Evolutionary conservation across 1,140 invertebrate species (phyloP).

Genomic region (Prorops nasuta): DNA sequence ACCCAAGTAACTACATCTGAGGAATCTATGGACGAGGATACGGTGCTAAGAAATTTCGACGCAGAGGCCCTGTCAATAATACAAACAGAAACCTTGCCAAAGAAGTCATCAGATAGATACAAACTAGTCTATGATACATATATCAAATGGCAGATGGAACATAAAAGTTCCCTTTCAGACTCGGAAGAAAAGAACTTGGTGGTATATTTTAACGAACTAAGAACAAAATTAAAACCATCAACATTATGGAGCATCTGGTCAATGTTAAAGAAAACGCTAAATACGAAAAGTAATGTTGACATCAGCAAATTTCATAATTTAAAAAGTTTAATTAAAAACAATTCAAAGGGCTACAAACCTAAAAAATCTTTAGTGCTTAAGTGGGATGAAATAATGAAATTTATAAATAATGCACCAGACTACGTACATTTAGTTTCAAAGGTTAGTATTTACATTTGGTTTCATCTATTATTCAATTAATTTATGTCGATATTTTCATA

Average conservation of each 20-base stretch:
- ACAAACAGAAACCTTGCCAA: constrained; percentile 2
- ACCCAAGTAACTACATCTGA: no score
- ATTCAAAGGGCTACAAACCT: constrained; percentile 14
- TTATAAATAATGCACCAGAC: constrained; percentile 7
- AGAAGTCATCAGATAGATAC: constrained; percentile 12
- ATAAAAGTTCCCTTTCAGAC: constrained; percentile 3
- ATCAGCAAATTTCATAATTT: constrained; percentile 6
- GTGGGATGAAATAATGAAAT: constrained; percentile 11
- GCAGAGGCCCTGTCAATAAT: not conserved
- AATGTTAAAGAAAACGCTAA: constrained; percentile 9
- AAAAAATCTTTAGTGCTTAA: constrained; percentile 9
- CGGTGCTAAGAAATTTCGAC: constrained; percentile 2
- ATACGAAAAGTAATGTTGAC: constrained; percentile 4
- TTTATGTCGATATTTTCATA: not conserved
- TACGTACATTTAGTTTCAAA: constrained; percentile 4
- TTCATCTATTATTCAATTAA: not conserved
- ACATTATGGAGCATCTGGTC: constrained; percentile 16
- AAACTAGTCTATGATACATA: constrained; percentile 8
- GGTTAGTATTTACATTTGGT: constrained; percentile 1
- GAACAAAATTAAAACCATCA: constrained; percentile 3
- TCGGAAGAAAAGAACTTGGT: constrained; percentile 12
- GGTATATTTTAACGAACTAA: constrained; percentile 5
- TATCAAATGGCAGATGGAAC: constrained; percentile 7
- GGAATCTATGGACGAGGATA: not conserved
- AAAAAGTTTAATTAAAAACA: constrained; percentile 10